Evolutionary conservation across 1,140 invertebrate genomes (phyloP).

Genomic region (Solenopsis fugax): DNA sequence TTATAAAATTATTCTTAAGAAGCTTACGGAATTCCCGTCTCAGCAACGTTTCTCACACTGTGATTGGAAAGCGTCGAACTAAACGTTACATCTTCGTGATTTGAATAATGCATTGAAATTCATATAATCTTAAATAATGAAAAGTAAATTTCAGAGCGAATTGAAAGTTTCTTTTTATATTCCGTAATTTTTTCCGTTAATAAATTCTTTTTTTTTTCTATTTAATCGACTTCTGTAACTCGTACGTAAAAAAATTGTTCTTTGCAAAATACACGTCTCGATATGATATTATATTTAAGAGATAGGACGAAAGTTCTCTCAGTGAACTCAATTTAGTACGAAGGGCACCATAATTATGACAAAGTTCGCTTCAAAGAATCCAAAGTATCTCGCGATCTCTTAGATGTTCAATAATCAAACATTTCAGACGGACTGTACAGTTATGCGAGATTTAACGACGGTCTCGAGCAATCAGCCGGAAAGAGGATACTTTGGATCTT

Average conservation of each 20-base stretch:
- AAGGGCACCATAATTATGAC: slow-evolving; percentile 20
- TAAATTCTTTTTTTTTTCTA: not conserved
- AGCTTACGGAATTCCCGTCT: slow-evolving; percentile 7
- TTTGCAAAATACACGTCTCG: not conserved
- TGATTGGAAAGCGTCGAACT: slow-evolving; percentile 14
- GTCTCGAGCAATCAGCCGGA: not conserved
- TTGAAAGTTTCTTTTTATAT: not conserved
- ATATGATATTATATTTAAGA: not conserved
- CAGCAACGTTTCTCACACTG: slow-evolving; percentile 9
- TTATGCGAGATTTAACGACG: slow-evolving; percentile 33
- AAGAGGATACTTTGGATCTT: slow-evolving; percentile 31
- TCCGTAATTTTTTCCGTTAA: not conserved
- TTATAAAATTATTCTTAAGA: slow-evolving; percentile 29
- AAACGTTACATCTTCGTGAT: not conserved
- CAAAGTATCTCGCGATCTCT: slow-evolving; percentile 1
- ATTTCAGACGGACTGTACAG: slow-evolving; percentile 7
- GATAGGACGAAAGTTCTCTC: not conserved
- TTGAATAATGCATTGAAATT: not conserved
- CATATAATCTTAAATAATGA: not conserved
- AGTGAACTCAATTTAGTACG: slow-evolving; percentile 15
- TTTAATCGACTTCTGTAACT: not conserved
- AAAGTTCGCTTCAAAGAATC: slow-evolving; percentile 24
- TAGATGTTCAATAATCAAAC: slow-evolving; percentile 23
- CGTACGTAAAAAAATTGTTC: not conserved
- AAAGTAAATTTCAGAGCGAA: not conserved